A percentile compares a stretch with the other conserved stretches of the same genome.
Conservation (phyloP, 2,797 vertebrate genomes). For the Ceyx erithaca region DNA sequence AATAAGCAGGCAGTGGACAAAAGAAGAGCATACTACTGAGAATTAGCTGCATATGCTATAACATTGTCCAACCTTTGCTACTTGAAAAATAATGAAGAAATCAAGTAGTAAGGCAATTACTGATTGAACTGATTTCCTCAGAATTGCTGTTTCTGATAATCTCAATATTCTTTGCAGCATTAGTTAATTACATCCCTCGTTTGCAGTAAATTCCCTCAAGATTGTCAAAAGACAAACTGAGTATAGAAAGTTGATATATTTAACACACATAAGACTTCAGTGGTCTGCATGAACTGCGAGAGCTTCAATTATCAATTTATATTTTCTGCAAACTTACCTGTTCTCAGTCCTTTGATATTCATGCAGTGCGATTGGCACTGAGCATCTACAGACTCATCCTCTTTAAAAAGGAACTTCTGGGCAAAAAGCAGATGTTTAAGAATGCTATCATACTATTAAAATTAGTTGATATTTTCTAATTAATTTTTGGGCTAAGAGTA, state of each 20-base stretch:
- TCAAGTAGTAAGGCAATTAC: background rate
- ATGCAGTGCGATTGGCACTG: background rate
- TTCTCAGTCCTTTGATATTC: background rate
- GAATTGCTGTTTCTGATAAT: background rate
- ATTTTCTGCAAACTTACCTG: background rate
- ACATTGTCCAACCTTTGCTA: background rate
- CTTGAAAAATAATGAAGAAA: background rate
- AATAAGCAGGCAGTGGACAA: background rate
- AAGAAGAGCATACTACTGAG: background rate
- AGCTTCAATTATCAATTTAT: background rate
- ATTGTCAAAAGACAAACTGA: background rate
- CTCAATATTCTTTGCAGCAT: background rate
- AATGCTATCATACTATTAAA: background rate
- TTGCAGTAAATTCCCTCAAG: background rate
- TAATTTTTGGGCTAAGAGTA: background rate
- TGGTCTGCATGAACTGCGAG: background rate
- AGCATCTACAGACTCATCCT: background rate
- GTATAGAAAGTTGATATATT: background rate
- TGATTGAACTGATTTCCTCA: background rate
- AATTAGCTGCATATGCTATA: background rate
- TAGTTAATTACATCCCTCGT: background rate
- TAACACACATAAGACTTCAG: background rate
- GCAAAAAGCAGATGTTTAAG: background rate
- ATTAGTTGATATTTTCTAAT: background rate
- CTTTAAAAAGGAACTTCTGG: background rate